A percentile compares a stretch with the other conserved stretches of the same genome.
phyloP scores from a whole-genome alignment of 1,140 invertebrate species.

The Phenacoccus solenopsis region DNA sequence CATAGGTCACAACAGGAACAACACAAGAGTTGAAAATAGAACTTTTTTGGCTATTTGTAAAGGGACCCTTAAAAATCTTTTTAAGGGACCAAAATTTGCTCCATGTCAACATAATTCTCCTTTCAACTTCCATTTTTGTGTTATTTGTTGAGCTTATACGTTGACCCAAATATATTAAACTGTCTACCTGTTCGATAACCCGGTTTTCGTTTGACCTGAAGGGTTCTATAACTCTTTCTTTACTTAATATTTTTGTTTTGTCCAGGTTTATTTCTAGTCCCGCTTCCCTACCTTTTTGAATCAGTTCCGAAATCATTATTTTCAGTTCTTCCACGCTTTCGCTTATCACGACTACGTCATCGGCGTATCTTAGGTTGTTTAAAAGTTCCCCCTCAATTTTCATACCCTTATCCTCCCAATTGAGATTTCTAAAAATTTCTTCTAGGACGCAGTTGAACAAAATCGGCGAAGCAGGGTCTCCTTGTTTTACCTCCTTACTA shows the following conservation, averaged over 20 bases:
- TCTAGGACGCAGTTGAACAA: slow-evolving; percentile 25
- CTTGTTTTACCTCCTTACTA: slow-evolving; percentile 21
- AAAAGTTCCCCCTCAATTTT: slow-evolving; percentile 28
- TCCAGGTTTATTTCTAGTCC: slow-evolving; percentile 18
- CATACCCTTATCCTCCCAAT: slow-evolving; percentile 24
- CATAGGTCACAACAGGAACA: slow-evolving; percentile 17
- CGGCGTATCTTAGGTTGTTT: slow-evolving; percentile 31
- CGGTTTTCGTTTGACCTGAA: not conserved
- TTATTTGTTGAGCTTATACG: not conserved
- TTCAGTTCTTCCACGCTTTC: slow-evolving; percentile 15
- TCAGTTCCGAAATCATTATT: slow-evolving; percentile 16
- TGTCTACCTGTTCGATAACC: not conserved
- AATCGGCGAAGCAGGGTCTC: slow-evolving; percentile 23
- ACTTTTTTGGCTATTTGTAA: not conserved
- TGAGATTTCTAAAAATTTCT: slow-evolving; percentile 25
- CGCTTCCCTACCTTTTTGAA: not conserved
- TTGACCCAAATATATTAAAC: slow-evolving; percentile 10
- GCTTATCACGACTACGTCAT: slow-evolving; percentile 29
- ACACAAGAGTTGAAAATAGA: slow-evolving; percentile 11
- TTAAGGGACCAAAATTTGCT: slow-evolving; percentile 18
- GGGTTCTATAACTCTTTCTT: too few species aligned
- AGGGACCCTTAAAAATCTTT: not conserved
- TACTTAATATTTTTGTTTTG: slow-evolving; percentile 20
- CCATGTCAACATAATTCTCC: slow-evolving; percentile 21
- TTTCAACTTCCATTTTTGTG: not conserved